Evolutionary conservation across 1,140 invertebrate genomes (phyloP), one percentile per base, ranked within the genome.

Genomic region (Eriocheir sinensis): DNA sequence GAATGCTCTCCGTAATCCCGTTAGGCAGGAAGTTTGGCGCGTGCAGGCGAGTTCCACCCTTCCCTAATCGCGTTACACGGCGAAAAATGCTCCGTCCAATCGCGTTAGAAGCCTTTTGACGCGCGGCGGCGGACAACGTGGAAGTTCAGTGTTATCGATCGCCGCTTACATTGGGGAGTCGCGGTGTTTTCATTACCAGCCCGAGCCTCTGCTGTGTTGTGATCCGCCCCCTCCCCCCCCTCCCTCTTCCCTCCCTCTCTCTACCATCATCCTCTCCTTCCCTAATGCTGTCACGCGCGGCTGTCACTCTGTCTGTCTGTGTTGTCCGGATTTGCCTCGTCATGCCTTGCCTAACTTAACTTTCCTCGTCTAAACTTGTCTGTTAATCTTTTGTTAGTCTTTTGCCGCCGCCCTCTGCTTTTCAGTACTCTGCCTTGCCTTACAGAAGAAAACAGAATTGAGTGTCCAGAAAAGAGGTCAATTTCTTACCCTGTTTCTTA

Each of bases 51-150:
- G 89, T 91, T 80, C 89, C 89, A 91, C 89, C 89, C 89, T 91
- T 91, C 38, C 30, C 38, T 91, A 91, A 91, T 91, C 89, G 36
- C 79, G 89, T 91, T 91, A 91, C 79, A 91, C 60, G 89, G 79
- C 89, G 89, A 91, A 91, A 91, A 91, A 91, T 91, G 89, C 38
- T 36, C n/a, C 72, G 89, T 48, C 72, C 79, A 91, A 91, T 91
- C 89, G 53, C 79, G 89, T 91, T 91, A 91, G 48, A 38, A 79
- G 53, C 89, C 89, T 91, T 91, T 91, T 91, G 89, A 91, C 89
- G 89, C n/a, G n/a, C n/a, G 72, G 32, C 36, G 53, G 89, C 60
- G 53, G 89, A 91, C 89, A 91, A 32, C 79, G 89, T 91, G 72
- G 34, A 72, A 72, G 89, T 88, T 44, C 36, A 88, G 85, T 40